Evolutionary conservation across 2,113 vertebrate species (phyloP).

Genomic region (Callithrix jacchus): DNA sequence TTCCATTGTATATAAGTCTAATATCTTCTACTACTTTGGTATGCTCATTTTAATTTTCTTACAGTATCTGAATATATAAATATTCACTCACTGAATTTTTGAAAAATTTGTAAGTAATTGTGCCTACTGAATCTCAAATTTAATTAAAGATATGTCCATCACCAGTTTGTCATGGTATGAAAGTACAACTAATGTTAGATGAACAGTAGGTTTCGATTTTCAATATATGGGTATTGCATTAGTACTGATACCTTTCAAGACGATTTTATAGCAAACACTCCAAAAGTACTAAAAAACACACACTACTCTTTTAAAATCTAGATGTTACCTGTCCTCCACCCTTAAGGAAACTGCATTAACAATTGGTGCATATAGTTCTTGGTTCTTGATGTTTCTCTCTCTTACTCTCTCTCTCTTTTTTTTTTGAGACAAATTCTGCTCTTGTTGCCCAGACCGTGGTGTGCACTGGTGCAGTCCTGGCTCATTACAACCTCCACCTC

Average conservation of each 20-base stretch:
- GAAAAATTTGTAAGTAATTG: neutral
- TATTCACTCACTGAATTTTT: neutral
- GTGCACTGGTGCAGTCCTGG: too few species aligned
- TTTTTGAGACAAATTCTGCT: too few species aligned
- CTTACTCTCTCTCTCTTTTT: too few species aligned
- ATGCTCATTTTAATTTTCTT: conserved; percentile 4
- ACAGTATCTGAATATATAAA: neutral
- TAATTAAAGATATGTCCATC: neutral
- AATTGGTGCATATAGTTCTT: neutral
- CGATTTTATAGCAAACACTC: neutral
- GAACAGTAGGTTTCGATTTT: neutral
- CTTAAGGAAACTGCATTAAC: neutral
- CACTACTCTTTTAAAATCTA: neutral
- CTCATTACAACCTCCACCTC: too few species aligned
- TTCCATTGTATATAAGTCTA: neutral
- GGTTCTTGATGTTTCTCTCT: too few species aligned
- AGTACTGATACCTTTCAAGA: neutral
- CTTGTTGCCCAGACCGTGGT: too few species aligned
- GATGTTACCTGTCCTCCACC: neutral
- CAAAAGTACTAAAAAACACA: neutral
- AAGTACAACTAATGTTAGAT: neutral
- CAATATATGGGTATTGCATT: neutral
- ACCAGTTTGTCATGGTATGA: neutral
- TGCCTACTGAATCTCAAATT: neutral
- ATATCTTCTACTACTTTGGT: neutral